Base-by-base conservation (phyloP, 1,140 invertebrate genomes). In the Ceratosolen fusciceps region DNA sequence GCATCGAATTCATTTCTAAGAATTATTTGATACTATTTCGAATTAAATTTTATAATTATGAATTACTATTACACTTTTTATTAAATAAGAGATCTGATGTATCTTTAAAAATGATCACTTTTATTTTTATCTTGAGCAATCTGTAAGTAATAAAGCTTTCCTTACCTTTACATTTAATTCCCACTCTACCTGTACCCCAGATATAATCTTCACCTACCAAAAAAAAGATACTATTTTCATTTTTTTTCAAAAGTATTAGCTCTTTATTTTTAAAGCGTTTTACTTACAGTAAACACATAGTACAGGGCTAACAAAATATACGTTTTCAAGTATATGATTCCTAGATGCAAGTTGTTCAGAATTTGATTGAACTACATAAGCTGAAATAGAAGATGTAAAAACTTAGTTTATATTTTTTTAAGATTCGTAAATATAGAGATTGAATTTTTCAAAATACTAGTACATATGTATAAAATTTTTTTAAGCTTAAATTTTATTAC, bases 131-230 rank as follows among this genome's bases (percentile, higher is more conserved):
- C n/a, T n/a, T n/a, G n/a, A n/a, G n/a, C n/a, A n/a, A n/a, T n/a
- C n/a, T n/a, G n/a, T n/a, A n/a, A n/a, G n/a, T n/a, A 76, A 52
- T 12, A 78, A 79, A 72, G n/a, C 29, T 49, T 3, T 37, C 58
- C 90, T 89, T 87, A 92, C 91, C 90, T 87, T 90, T 89, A 84
- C 91, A 92, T 81, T 89, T 88, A 34, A 89, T 84, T 31, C 91
- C 93, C 78, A 92, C 89, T 87, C 88, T 90, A 72, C 92, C 92
- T 49, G 90, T 90, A 71, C 92, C 92, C 92, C 92, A 93, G 82
- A 93, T 92, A 84, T 93, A 93, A 86, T 93, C 93, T 84, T 91
- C 90, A 88, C 92, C 92, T 93, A 78, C 4, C 65, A 58, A 74
- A 60, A 62, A 24, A 78, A 81, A 72, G n/a, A n/a, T n/a, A n/a